Evolutionary conservation across 2,797 vertebrate species (phyloP), one percentile per base, ranked within the genome.

Genomic region (Antennarius maculatus): DNA sequence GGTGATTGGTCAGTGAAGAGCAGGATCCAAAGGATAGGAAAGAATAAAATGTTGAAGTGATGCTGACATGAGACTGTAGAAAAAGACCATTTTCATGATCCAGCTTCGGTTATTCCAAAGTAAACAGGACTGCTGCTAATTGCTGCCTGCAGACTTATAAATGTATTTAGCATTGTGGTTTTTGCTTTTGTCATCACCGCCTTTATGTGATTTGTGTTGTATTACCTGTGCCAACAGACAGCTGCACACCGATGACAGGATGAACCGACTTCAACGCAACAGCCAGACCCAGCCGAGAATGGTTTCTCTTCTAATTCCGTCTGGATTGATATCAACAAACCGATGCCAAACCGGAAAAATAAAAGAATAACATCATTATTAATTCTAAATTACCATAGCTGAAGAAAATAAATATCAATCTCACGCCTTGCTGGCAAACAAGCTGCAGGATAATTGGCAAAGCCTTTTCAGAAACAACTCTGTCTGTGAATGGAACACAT

Each of bases 351-450:
- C 54, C 57, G 9, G 69, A 57, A 63, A 66, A 77, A 76, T 31
- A 43, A 69, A 83, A 76, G 54, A 60, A 85, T 34, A 50, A 5
- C 48, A 2, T 17, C 71, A 87, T 89, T 75, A 83, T 91, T 90
- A 88, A 90, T 86, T 75, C 49, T 60, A 71, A 80, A 85, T 83
- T 49, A 79, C 46, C 76, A 69, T 54, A 66, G 71, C 64, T 58
- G 68, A 82, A 74, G 66, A 58, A 77, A 82, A 80, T 74, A 78
- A 71, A 78, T 72, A 79, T 66, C 48, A 77, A 70, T 63, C 48
- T 74, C 45, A 29, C 7, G 60, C 5, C 27, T 64, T 81, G 88
- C 77, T 80, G 74, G 71, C 56, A 9, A 63, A 61, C 50, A 13
- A 12, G 59, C 73, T 63, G 80, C 74, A 54, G 79, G 71, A 81